Conservation (phyloP, 2,113 vertebrate genomes). For the Dermatemys mawii region DNA sequence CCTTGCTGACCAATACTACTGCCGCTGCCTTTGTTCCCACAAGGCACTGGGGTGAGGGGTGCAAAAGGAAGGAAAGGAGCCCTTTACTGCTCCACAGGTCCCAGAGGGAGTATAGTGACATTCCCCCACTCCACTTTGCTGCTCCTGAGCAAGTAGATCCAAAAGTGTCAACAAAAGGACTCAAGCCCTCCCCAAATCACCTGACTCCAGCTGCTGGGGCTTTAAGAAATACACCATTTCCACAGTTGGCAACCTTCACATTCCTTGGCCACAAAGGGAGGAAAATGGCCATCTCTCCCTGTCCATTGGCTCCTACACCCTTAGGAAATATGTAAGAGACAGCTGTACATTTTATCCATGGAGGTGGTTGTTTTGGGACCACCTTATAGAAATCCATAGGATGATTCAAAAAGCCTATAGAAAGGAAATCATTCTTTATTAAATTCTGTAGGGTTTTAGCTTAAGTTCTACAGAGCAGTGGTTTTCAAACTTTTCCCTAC, state of each 20-base stretch:
- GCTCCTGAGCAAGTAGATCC: neutral
- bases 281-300: neutral
- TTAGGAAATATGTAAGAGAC: neutral
- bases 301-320: rapidly evolving
- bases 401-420: neutral
- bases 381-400: neutral
- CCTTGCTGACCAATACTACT: neutral
- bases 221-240: neutral
- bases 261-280: too few species aligned
- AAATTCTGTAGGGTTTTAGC: neutral
- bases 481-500: too few species aligned
- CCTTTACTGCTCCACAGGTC: neutral
- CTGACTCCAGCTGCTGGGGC: neutral
- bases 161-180: neutral
- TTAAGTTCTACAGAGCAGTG: neutral
- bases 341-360: rapidly evolving
- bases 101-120: too few species aligned
- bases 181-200: neutral
- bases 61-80: neutral
- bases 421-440: neutral
- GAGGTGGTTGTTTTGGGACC: rapidly evolving
- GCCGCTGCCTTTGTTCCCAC: neutral
- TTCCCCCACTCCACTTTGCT: neutral
- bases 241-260: neutral
- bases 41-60: too few species aligned